Evolutionary conservation across 2,888 invertebrate genomes (phyloP).

Genomic region (Diadromus collaris): DNA sequence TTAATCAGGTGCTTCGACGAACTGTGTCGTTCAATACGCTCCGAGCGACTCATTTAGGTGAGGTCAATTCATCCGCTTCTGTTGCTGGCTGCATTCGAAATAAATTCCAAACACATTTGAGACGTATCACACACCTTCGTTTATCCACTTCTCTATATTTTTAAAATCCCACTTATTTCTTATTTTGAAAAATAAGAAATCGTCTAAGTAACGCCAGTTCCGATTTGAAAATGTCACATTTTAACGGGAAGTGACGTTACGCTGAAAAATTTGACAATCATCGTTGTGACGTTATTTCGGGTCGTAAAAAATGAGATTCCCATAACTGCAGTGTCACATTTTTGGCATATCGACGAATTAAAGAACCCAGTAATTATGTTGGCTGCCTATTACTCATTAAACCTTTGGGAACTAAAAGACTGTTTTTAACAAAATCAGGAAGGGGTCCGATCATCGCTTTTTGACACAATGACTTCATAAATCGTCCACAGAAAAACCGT

Average conservation of each 20-base stretch:
- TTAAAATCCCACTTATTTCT: too few relatives aligned
- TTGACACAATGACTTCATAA: not conserved
- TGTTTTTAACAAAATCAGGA: not conserved
- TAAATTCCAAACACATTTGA: not conserved
- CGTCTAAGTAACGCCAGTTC: too few relatives aligned
- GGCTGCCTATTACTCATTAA: not conserved
- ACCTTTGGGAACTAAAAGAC: not conserved
- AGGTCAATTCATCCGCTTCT: not conserved
- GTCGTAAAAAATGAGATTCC: too few relatives aligned
- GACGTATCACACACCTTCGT: not conserved
- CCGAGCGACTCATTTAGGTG: not conserved
- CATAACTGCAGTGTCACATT: too few relatives aligned
- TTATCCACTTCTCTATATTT: too few relatives aligned
- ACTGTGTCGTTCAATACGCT: not conserved
- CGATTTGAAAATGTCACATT: too few relatives aligned
- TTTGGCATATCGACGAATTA: too few relatives aligned
- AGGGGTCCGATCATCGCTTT: not conserved
- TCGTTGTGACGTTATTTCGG: too few relatives aligned
- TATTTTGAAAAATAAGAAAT: too few relatives aligned
- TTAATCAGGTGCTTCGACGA: not conserved
- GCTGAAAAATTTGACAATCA: too few relatives aligned
- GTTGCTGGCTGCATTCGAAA: not conserved
- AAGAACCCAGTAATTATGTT: too few relatives aligned
- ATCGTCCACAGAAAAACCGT: not conserved
- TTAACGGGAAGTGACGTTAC: too few relatives aligned